Conservation (phyloP, 2,797 vertebrate species). For the Carcharodon carcharias region DNA sequence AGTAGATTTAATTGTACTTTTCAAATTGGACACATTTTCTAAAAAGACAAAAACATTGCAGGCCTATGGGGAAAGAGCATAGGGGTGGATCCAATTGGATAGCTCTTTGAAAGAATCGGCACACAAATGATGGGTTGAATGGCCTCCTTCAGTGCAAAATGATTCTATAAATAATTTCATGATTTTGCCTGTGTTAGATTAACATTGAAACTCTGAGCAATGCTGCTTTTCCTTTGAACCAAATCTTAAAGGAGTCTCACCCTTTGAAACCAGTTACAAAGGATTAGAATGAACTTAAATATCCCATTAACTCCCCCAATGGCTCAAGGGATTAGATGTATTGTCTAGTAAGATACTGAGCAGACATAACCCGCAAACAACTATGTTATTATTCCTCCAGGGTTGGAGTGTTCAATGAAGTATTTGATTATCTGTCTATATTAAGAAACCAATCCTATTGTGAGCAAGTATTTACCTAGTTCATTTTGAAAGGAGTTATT, state of each 20-base stretch:
- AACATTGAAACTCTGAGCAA: not conserved
- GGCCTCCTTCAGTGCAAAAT: not conserved
- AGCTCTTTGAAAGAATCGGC: not conserved
- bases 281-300: slow-evolving; percentile 21
- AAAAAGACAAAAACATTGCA: not conserved
- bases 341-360: not conserved
- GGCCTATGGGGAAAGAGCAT: not conserved
- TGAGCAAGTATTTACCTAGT: not conserved
- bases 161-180: not conserved
- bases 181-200: not conserved
- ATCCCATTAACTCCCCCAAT: not conserved
- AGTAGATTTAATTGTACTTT: not conserved
- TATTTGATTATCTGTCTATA: not conserved
- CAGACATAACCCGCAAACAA: not conserved
- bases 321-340: not conserved
- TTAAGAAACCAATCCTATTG: not conserved
- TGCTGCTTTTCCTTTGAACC: slow-evolving; percentile 8
- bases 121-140: not conserved
- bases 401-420: not conserved
- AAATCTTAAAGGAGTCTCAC: not conserved
- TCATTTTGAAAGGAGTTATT: not conserved
- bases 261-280: slow-evolving; percentile 11
- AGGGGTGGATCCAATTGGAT: not conserved
- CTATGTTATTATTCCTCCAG: slow-evolving; percentile 2
- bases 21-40: not conserved